These are phyloP conservation scores for Hypercompe scribonia DNA, from an alignment of 2,888 invertebrate species.

Conservation along the genomic window DNA sequence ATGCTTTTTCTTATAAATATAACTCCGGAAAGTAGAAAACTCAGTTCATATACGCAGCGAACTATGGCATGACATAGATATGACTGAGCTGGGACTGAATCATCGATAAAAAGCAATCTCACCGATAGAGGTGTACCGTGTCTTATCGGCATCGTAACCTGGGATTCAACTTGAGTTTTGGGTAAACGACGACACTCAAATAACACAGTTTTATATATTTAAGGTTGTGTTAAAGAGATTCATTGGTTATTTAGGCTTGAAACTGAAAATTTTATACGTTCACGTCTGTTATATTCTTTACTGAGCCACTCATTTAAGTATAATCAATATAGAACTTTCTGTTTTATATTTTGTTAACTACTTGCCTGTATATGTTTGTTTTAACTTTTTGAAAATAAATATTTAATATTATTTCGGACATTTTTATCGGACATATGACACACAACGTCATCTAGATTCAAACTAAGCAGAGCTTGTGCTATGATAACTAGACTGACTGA, in stretches of 20 bases:
- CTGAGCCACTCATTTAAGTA: not conserved
- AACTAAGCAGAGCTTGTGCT: no score
- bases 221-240: not conserved
- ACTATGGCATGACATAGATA: not conserved
- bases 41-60: not conserved
- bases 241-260: not conserved
- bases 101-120: slow-evolving; percentile 63
- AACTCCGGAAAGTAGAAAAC: not conserved
- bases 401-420: no score
- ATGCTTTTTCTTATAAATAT: not conserved
- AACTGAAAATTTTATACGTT: not conserved
- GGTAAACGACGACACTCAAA: slow-evolving; percentile 60
- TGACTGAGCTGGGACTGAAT: slow-evolving; percentile 19
- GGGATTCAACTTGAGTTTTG: slow-evolving; percentile 40
- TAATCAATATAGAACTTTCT: no score
- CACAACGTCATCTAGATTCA: no score
- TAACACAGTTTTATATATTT: slow-evolving; percentile 40
- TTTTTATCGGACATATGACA: no score
- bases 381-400: no score
- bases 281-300: not conserved
- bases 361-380: no score
- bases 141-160: slow-evolving; percentile 72
- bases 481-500: no score
- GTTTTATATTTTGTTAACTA: no score
- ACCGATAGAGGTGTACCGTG: slow-evolving; percentile 65